Evolutionary conservation across 2,888 invertebrate genomes (phyloP).

Genomic region (Eupithecia inturbata): DNA sequence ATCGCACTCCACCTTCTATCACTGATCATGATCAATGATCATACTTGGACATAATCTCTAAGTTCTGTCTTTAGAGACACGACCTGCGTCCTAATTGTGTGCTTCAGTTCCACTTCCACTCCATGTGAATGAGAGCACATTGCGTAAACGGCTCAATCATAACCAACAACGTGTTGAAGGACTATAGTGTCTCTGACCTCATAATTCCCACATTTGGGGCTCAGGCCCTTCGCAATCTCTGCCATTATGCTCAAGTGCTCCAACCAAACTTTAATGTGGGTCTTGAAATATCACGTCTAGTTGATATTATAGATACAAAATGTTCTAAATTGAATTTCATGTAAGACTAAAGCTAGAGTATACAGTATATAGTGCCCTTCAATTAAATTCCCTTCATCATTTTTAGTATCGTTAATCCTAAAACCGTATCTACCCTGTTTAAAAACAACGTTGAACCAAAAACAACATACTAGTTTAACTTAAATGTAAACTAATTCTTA

Average conservation of each 20-base stretch:
- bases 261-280: constrained; percentile 20
- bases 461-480: constrained; percentile 2
- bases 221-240: constrained; percentile 22
- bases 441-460: constrained; percentile 30
- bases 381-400: not conserved
- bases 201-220: constrained; percentile 30
- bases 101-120: not conserved
- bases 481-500: constrained; percentile 46
- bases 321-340: not conserved
- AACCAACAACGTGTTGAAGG: constrained; percentile 25
- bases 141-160: constrained; percentile 18
- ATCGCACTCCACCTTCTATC: not conserved
- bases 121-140: constrained; percentile 11
- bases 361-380: not conserved
- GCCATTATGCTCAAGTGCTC: constrained; percentile 13
- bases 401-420: not conserved
- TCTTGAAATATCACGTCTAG: constrained; percentile 5
- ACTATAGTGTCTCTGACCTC: constrained; percentile 24
- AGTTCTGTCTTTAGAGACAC: not conserved
- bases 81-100: not conserved
- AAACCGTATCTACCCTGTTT: not conserved
- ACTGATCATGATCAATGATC: not conserved
- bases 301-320: not conserved
- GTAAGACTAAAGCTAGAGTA: not conserved
- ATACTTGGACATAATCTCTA: not conserved